phyloP scores from a whole-genome alignment of 2,113 vertebrate genomes.

The Struthidea cinerea region DNA sequence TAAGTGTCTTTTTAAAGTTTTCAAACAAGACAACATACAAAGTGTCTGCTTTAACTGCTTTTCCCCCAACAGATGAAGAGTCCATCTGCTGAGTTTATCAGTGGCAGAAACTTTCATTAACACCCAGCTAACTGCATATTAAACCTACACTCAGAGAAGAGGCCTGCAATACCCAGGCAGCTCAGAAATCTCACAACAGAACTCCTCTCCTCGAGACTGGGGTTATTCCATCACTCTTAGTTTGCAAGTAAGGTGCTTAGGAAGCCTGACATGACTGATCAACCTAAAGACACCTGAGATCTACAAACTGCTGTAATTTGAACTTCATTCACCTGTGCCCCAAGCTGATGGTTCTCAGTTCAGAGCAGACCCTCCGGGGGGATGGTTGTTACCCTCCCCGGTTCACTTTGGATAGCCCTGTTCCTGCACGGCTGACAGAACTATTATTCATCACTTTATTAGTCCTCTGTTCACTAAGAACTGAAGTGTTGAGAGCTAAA shows the following conservation, averaged over 20 bases:
- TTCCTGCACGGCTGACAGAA: background rate
- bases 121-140: background rate
- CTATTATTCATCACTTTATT: background rate
- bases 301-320: background rate
- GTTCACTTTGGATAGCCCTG: background rate
- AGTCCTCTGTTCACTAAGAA: background rate
- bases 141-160: background rate
- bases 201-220: background rate
- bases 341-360: background rate
- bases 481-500: background rate
- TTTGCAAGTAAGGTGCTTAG: background rate
- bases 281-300: background rate
- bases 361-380: background rate
- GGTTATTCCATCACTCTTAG: background rate
- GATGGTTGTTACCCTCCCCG: fast-evolving
- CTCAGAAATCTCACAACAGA: background rate
- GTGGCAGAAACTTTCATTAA: background rate
- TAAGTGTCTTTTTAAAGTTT: background rate
- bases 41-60: background rate
- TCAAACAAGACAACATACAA: background rate
- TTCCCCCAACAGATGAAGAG: background rate
- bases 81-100: background rate
- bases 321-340: background rate
- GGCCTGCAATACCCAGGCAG: background rate
- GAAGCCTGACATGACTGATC: background rate